phyloP scores from a whole-genome alignment of 2,113 vertebrate species.

The Cyanocitta stelleri region DNA sequence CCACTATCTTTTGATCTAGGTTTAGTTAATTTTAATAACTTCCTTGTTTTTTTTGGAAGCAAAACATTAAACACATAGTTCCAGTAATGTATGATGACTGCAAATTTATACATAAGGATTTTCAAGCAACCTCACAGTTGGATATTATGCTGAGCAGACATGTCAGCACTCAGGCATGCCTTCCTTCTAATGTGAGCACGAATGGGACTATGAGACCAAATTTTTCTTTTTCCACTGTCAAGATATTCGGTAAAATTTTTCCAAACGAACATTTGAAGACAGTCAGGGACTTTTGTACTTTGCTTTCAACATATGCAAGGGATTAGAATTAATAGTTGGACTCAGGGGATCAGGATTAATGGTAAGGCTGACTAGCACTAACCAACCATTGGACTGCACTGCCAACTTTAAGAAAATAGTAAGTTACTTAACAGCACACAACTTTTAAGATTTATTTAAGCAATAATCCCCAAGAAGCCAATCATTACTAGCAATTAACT shows the following conservation, averaged over 20 bases:
- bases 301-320: not conserved
- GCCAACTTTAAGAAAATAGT: not conserved
- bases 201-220: not conserved
- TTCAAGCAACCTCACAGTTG: not conserved
- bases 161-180: too few species aligned
- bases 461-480: constrained; percentile 27
- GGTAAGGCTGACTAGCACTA: not conserved
- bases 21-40: constrained; percentile 6
- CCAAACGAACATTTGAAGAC: not conserved
- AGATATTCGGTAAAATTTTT: not conserved
- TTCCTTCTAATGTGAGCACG: not conserved
- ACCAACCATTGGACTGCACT: not conserved
- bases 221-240: not conserved
- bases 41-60: not conserved
- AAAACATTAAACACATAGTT: not conserved
- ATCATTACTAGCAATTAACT: constrained; percentile 34
- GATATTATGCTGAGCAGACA: rapidly evolving
- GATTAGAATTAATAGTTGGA: not conserved
- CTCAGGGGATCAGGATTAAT: not conserved
- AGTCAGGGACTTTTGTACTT: not conserved
- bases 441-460: constrained; percentile 40
- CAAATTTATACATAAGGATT: not conserved
- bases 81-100: not conserved
- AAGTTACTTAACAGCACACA: not conserved
- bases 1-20: not conserved